Evolutionary conservation across 2,797 vertebrate species (phyloP), one percentile per base, ranked within the genome.

Genomic region (Bovichtus diacanthus): DNA sequence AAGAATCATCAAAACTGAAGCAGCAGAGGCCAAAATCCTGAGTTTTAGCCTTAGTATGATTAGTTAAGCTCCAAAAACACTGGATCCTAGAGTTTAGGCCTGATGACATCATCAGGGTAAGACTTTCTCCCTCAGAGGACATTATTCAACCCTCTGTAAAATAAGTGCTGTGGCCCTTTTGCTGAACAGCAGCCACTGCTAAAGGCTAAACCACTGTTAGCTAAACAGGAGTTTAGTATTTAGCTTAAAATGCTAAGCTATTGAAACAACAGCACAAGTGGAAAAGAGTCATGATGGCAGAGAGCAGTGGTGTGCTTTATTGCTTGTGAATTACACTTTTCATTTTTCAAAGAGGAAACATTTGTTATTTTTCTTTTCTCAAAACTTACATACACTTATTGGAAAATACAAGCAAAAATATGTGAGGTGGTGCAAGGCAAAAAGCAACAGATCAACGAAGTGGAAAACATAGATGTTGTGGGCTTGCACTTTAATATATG

Each of bases 401-500:
- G 31, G 18, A 19, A 25, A 36, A 50, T 16, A 2, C 19, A 13
- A 43, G 12, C 18, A 34, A 39, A 74, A 54, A 21, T 0, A 27
- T 43, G 34, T 15, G 31, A 60, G 3, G n/a, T 27, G 9, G 39
- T 25, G 7, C 41, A 29, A 38, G 15, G 19, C 25, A 47, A 38
- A 73, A 46, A 54, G 50, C 13, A n/a, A 2, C 8, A 25, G 39
- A 50, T 38, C 10, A 47, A 6, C 41, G 21, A 53, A 46, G 21
- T 64, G 15, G 27, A 50, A 73, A 79, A 64, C 62, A 72, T 60
- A 59, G 50, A 47, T 44, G 31, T 70, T 72, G 21, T 72, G 47
- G 53, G 86, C 74, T 66, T 70, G 53, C 46, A 51, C 49, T 77
- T 65, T 23, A 51, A 16, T 53, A 9, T 23, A 58, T 23, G 53